These are phyloP conservation scores for Matsumurasca onukii DNA, from an alignment of 1,140 invertebrate genomes.

Conservation along the genomic window DNA sequence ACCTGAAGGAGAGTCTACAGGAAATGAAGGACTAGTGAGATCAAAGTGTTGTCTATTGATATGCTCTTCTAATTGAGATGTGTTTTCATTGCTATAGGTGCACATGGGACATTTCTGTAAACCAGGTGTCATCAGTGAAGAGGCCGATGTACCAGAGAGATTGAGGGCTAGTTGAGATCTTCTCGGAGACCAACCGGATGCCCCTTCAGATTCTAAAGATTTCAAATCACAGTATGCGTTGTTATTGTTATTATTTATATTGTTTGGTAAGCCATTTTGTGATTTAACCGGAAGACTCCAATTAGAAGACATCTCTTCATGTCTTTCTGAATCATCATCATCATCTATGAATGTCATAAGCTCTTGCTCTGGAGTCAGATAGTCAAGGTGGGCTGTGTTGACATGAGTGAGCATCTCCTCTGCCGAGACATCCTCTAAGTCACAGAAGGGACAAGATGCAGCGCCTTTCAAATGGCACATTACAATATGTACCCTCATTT, in stretches of 20 bases:
- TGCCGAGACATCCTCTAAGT: conserved; percentile 66
- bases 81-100: conserved; percentile 71
- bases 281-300: conserved; percentile 41
- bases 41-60: conserved; percentile 84
- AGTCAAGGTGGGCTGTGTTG: conserved; percentile 77
- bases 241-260: conserved; percentile 55
- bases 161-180: conserved; percentile 55
- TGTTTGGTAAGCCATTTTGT: conserved; percentile 47
- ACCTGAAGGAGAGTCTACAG: conserved; percentile 49
- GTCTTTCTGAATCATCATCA: conserved; percentile 44
- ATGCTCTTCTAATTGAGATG: conserved; percentile 75
- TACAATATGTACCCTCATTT: conserved; percentile 75
- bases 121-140: conserved; percentile 48
- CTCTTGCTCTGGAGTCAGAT: conserved; percentile 65
- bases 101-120: conserved; percentile 73
- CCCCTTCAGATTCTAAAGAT: conserved; percentile 38
- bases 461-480: conserved; percentile 73
- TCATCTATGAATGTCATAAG: conserved; percentile 55
- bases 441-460: conserved; percentile 79
- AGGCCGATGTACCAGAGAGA: conserved; percentile 49
- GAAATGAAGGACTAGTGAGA: conserved; percentile 71
- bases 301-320: conserved; percentile 33
- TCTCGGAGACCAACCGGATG: conserved; percentile 54
- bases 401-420: conserved; percentile 77
- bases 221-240: conserved; percentile 43